Evolutionary conservation across 2,888 invertebrate genomes (phyloP).

Genomic region (Nephrotoma appendiculata): DNA sequence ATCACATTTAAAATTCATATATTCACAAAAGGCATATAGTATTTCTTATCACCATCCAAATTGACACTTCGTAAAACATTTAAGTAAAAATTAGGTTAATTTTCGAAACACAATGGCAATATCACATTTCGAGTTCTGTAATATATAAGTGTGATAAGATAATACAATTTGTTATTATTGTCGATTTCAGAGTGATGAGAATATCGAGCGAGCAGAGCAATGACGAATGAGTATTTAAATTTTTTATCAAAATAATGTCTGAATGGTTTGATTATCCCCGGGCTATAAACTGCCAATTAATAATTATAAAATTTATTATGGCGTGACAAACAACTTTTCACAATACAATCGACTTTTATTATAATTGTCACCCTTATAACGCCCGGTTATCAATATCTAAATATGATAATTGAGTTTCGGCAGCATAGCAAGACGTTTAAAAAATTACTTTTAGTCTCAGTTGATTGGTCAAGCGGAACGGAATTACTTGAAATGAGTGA

Average conservation of each 20-base stretch:
- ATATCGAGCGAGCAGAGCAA: too few relatives aligned
- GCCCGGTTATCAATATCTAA: neutral
- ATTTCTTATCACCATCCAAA: neutral
- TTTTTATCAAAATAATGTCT: neutral
- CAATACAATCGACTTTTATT: neutral
- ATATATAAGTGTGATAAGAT: neutral
- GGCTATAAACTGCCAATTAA: neutral
- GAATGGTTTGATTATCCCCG: neutral
- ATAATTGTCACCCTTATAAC: neutral
- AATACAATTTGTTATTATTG: neutral
- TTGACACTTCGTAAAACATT: neutral
- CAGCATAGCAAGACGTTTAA: neutral
- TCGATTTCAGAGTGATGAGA: neutral
- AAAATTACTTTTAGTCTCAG: neutral
- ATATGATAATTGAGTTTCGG: neutral
- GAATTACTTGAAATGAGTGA: neutral
- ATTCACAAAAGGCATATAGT: neutral
- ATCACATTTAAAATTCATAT: neutral
- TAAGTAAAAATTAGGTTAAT: neutral
- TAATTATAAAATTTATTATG: neutral
- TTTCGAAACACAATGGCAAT: neutral
- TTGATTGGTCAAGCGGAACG: neutral
- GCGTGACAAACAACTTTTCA: neutral
- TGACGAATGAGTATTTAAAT: neutral
- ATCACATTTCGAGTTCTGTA: neutral